Evolutionary conservation across 1,140 invertebrate genomes (phyloP).

Genomic region (Hyles euphorbiae): DNA sequence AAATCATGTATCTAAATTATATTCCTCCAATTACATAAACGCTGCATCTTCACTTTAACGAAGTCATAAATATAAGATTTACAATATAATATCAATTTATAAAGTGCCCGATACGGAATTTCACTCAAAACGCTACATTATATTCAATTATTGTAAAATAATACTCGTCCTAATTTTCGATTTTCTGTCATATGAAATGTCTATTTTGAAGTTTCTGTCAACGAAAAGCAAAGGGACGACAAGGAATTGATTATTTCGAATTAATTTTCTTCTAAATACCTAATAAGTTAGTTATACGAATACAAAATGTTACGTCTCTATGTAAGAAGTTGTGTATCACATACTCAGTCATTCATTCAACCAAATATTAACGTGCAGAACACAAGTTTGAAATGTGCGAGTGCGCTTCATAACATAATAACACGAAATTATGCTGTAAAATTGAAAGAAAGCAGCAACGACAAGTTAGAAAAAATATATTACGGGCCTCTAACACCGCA

Average conservation of each 20-base stretch:
- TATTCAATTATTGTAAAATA: no score
- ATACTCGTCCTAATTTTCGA: no score
- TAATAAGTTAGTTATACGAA: background rate
- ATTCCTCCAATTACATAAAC: no score
- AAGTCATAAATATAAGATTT: no score
- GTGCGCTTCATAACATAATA: constrained; percentile 23
- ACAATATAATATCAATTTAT: no score
- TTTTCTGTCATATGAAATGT: no score
- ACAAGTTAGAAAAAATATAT: constrained; percentile 56
- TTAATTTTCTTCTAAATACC: background rate
- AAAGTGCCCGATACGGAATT: no score
- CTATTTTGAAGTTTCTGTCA: no score
- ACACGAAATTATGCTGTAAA: constrained; percentile 36
- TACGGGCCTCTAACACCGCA: constrained; percentile 80
- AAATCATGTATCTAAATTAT: no score
- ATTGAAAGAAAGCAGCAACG: constrained; percentile 33
- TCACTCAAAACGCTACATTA: no score
- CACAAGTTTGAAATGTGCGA: constrained; percentile 30
- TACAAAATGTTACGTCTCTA: constrained; percentile 30
- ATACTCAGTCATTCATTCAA: constrained; percentile 17
- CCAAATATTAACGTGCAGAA: constrained; percentile 25
- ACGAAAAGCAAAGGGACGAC: constrained; percentile 1
- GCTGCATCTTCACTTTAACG: no score
- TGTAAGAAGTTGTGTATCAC: constrained; percentile 13
- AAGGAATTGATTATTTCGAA: constrained; percentile 4